Base-by-base conservation (phyloP, 2,113 vertebrate genomes). In the Ailuropoda melanoleuca region DNA sequence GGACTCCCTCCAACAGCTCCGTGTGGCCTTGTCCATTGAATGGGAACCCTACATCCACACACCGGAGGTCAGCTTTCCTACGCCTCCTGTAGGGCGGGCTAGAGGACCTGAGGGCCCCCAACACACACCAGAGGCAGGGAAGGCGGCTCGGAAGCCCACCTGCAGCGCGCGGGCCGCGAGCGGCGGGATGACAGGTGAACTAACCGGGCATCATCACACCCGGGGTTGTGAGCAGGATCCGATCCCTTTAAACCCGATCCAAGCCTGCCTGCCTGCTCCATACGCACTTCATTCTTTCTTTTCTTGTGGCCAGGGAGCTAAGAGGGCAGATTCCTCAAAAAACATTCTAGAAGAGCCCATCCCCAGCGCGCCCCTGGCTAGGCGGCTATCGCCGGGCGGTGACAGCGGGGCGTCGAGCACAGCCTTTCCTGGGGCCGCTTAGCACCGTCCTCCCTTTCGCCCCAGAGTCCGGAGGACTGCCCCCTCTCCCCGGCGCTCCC, bases 221-320 rank as follows among this genome's bases (percentile, higher is more conserved):
- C 39, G 55, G 46, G 37, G 92, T 12, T 58, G 92, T 50, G 82
- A 60, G 60, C 53, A 60, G 39, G 18, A 56, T 7, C 0, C 3
- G 9, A 66, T 84, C 56, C 39, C 75, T 96, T 95, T 90, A 85
- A 94, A 90, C 88, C 82, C 5, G 4, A 46, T 53, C 92, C 53
- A 86, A 96, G 85, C 53, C 50, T 39, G 88, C 37, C 58, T 24
- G 68, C 64, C 88, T 26, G 53, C 15, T 23, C 24, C 88, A 9
- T 1, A 12, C 2, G 3, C 24, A 12, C 12, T 75, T 88, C 34
- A 5, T 62, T 72, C 48, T 39, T 84, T 77, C 72, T 78, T 93
- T 68, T 77, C 70, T 39, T 39, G 77, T 29, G 81, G 64, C 43
- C 48, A 1, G 64, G 21, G 72, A 93, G 64, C 39, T 39, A 75